Base-by-base conservation (phyloP, 92 coral and sea anemone genomes). In the Plumapathes pennacea region DNA sequence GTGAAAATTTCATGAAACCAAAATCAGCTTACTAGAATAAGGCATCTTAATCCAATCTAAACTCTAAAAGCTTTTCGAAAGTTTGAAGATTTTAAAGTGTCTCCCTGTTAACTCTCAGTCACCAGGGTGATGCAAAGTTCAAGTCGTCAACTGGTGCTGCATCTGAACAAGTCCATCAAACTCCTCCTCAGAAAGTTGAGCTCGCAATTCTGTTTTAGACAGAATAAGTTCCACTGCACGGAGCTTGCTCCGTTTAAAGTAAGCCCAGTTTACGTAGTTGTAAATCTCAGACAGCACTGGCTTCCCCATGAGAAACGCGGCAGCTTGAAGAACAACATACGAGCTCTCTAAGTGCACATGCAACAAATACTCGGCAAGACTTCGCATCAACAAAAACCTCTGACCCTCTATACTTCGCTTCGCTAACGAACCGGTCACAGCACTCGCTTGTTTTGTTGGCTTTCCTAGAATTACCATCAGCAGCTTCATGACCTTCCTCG, bases 361-460 rank as follows among this genome's bases (percentile, higher is more conserved):
- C 38, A 85, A 36, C 57, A 85, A 62, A 26, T 74, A 85, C 18
- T 69, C 70, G 13, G 83, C 87, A 11, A 80, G 54, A 4, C 20
- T 17, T 4, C 87, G 72, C 50, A 80, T 49, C 41, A 74, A 12
- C 0, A 80, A 0, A 53, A 85, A 85, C 53, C 59, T 80, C 34
- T 61, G 37, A 15, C 80, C 83, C 30, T 74, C 79, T 1, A 62
- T 32, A 1, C 25, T 41, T 34, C 67, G 71, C 50, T 49, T 58
- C 0, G 60, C 68, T 23, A 68, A 31, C 1, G 91, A 67, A 2
- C 87, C 87, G 5, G 87, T 85, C 23, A 80, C 87, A 15, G 87
- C 87, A 42, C 55, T 7, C 1, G 91, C 80, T 71, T 85, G 91
- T 19, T 85, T 80, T 29, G 91, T 80, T 11, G 91, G 91, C 61